These are phyloP conservation scores for Tachina lurida DNA, from an alignment of 2,888 invertebrate genomes.

Conservation along the genomic window DNA sequence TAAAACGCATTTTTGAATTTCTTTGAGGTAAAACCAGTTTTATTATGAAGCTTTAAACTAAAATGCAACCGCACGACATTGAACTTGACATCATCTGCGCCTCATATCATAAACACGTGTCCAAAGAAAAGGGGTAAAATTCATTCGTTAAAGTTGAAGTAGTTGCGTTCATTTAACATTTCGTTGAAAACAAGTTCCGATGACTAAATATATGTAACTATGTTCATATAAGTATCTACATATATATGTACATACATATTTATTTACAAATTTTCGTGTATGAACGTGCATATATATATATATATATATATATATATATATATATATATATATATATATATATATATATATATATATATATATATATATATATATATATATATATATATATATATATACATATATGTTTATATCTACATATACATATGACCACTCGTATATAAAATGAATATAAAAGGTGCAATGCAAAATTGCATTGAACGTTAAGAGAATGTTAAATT, in stretches of 20 bases:
- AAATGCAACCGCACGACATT: slow-evolving; percentile 64
- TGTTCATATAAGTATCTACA: background rate
- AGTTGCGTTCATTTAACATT: slow-evolving; percentile 26
- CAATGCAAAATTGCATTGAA: slow-evolving; percentile 38
- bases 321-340: background rate
- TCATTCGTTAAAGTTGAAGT: slow-evolving; percentile 1
- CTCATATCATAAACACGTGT: slow-evolving; percentile 56
- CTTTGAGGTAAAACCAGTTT: slow-evolving; percentile 56
- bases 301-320: background rate
- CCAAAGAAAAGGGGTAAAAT: slow-evolving; percentile 34
- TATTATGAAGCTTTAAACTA: slow-evolving; percentile 18
- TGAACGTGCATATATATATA: background rate
- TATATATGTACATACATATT: background rate
- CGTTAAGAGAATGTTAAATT: slow-evolving; percentile 1
- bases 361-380: background rate
- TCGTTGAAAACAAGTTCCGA: slow-evolving; percentile 45
- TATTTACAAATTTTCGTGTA: background rate
- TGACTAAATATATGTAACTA: slow-evolving; percentile 20
- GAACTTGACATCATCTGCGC: slow-evolving; percentile 64
- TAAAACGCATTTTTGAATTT: background rate
- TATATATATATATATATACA: background rate
- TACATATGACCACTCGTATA: background rate
- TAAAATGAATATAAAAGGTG: background rate
- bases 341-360: background rate
- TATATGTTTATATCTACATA: background rate